Conservation (phyloP, 2,113 vertebrate genomes). For the Caranx melampygus region DNA sequence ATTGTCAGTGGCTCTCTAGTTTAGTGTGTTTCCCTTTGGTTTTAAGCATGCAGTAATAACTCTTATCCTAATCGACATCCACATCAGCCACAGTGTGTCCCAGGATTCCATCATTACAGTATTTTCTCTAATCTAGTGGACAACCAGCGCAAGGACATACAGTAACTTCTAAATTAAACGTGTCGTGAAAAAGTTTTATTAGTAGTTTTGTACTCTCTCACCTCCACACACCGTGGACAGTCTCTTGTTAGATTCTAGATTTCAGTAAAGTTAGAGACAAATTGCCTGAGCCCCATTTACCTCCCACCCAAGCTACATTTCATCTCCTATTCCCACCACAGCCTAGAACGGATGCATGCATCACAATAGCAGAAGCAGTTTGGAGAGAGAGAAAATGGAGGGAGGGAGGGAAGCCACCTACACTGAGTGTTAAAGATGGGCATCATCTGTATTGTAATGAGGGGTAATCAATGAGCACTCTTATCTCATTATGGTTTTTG, state of each 20-base stretch:
- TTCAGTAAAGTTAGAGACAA: background rate
- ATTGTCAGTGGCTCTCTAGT: background rate
- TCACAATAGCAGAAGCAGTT: background rate
- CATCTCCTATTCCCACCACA: background rate
- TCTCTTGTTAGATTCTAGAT: background rate
- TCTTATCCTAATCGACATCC: background rate
- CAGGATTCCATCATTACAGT: background rate
- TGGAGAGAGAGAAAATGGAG: slow-evolving; percentile 11
- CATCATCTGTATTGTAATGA: slow-evolving; percentile 51
- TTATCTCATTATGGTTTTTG: slow-evolving; percentile 45
- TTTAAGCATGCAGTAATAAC: background rate
- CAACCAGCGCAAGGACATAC: no score
- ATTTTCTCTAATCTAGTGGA: no score
- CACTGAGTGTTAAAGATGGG: slow-evolving; percentile 29
- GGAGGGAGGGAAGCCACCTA: background rate
- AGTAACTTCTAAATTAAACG: no score
- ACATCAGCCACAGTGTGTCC: background rate
- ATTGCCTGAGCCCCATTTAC: background rate
- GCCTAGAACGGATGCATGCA: background rate
- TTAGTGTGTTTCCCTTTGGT: background rate
- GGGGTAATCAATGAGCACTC: slow-evolving; percentile 58
- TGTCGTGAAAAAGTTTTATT: background rate
- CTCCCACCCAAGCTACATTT: background rate
- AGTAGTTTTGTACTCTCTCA: background rate
- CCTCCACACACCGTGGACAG: background rate